Evolutionary conservation across 2,113 vertebrate genomes (phyloP), one percentile per base, ranked within the genome.

Genomic region (Cyanoramphus novaezelandiae): DNA sequence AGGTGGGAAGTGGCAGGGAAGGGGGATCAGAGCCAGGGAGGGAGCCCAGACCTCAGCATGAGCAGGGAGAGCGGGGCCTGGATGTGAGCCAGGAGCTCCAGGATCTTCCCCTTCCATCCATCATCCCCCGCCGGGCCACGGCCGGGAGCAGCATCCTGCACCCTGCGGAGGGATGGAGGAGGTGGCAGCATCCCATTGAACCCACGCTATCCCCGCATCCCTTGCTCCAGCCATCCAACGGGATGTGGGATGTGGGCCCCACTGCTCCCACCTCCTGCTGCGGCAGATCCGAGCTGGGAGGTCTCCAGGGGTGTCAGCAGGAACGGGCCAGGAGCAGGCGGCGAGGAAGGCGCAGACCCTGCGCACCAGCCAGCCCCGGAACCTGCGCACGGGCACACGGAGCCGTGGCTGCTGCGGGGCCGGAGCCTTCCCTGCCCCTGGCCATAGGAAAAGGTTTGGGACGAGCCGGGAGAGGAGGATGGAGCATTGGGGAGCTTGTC

Each of bases 341-440:
- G 97, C 93, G 0, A 98, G 91, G 69, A 98, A 49, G 7, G 78
- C 97, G 10, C 98, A 98, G 21, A 98, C 60, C 78, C 98, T 97
- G 15, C 97, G 97, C 47, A 98, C 98, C 72, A 98, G 85, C 98
- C 98, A 98, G 50, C 98, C 98, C 47, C 98, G 96, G 92, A 97
- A 98, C 97, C 98, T 98, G 90, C 13, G 71, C 20, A 50, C 18
- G 47, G 43, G 16, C n/a, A 46, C 10, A 62, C n/a, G 68, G 5
- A 62, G 52, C 0, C 1, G 81, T 2, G 4, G 55, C 31, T 21
- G 55, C 55, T 20, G 19, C 31, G 13, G 29, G 13, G 13, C 33
- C 6, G 20, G 20, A 59, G 55, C 55, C 6, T 23, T 23, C 55
- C 67, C n/a, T 67, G 41, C 85, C 43, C 28, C n/a, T n/a, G 33